A percentile compares a stretch with the other conserved stretches of the same genome.
phyloP scores from a whole-genome alignment of 1,140 invertebrate genomes.

The Pomacea maculata region DNA sequence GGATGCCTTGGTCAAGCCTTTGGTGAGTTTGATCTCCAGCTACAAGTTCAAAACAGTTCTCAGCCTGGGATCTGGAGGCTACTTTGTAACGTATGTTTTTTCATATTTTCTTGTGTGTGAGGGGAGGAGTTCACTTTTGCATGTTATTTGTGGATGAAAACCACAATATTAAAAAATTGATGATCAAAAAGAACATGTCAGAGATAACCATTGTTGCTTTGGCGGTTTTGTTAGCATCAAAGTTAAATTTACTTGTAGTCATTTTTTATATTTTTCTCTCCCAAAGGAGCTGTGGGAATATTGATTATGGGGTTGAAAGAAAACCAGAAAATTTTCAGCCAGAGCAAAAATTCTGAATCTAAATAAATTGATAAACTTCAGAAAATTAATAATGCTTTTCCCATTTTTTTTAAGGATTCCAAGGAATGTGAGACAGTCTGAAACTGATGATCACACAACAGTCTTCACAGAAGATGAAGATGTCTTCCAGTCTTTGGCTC shows the following conservation, averaged over 20 bases:
- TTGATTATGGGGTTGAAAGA: too few relatives aligned
- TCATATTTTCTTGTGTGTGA: neutral
- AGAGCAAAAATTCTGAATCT: neutral
- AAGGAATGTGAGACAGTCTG: constrained; percentile 18
- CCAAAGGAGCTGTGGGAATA: too few relatives aligned
- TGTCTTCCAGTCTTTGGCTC: constrained; percentile 56
- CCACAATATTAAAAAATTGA: too few relatives aligned
- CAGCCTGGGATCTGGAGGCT: constrained; percentile 89
- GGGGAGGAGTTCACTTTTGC: too few relatives aligned
- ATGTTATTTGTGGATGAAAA: too few relatives aligned
- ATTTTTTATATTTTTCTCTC: too few relatives aligned
- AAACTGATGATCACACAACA: neutral
- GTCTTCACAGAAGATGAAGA: constrained; percentile 57
- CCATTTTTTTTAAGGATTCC: constrained; percentile 22
- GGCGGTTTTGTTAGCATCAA: too few relatives aligned
- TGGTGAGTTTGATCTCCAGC: constrained; percentile 44
- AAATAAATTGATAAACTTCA: neutral
- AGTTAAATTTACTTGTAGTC: too few relatives aligned
- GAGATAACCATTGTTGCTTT: too few relatives aligned
- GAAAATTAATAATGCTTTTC: neutral
- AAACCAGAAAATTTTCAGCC: neutral
- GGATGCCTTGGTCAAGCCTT: constrained; percentile 33
- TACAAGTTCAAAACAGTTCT: constrained; percentile 88
- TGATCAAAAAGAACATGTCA: too few relatives aligned
- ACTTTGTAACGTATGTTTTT: constrained; percentile 78